These are phyloP conservation scores for Syngnathus scovelli DNA, from an alignment of 2,113 vertebrate genomes.

Conservation along the genomic window DNA sequence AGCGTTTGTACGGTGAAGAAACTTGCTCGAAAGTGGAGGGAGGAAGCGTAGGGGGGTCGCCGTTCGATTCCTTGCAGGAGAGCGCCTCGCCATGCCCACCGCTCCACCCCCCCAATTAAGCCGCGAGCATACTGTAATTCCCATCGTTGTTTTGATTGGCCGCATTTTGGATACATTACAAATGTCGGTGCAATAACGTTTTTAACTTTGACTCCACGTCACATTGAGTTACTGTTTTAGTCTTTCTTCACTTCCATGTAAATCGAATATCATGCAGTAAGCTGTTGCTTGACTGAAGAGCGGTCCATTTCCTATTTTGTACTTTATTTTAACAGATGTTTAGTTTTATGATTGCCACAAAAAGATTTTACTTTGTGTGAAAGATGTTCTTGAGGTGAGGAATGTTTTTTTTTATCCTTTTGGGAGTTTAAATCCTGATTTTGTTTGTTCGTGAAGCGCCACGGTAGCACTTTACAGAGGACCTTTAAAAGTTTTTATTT, in stretches of 20 bases:
- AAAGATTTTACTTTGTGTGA: not conserved
- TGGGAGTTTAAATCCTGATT: conserved; percentile 12
- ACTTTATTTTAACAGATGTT: not conserved
- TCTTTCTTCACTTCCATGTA: not conserved
- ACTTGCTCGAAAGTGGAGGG: not conserved
- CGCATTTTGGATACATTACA: not conserved
- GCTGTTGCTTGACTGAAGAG: conserved; percentile 1
- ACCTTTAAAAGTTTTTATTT: conserved; percentile 28
- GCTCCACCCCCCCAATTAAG: conserved; percentile 51
- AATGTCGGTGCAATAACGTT: not conserved
- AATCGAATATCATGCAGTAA: conserved; percentile 3
- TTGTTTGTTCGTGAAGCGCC: conserved; percentile 26
- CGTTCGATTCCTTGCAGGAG: conserved; percentile 19
- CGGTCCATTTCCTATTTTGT: conserved; percentile 19
- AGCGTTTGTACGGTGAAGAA: conserved; percentile 60
- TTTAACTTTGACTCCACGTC: not conserved
- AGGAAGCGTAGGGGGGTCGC: not conserved
- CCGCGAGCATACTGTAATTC: conserved; percentile 13
- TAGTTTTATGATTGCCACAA: not conserved
- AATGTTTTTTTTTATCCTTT: conserved; percentile 10
- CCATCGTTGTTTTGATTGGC: not conserved
- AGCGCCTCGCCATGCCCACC: conserved; percentile 56
- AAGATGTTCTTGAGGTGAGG: not conserved
- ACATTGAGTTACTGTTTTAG: not conserved
- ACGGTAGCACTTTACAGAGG: conserved; percentile 60